Evolutionary conservation across 2,113 vertebrate genomes (phyloP).

Genomic region (Nesoenas mayeri): DNA sequence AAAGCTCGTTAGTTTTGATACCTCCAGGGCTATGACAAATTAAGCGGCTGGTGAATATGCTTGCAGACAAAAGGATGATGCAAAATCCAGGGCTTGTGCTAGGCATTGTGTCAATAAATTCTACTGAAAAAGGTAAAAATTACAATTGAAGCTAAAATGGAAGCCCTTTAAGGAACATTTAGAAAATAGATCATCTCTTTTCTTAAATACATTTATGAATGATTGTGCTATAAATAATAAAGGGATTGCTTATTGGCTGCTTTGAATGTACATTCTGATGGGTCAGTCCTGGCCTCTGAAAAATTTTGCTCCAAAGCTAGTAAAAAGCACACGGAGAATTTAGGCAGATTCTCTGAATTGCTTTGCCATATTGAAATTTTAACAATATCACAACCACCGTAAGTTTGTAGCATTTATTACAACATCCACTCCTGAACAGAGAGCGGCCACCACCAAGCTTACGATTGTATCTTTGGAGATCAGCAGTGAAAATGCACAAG

Average conservation of each 20-base stretch:
- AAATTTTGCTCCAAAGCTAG: background rate
- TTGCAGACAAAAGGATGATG: conserved; percentile 81
- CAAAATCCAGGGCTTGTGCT: conserved; percentile 71
- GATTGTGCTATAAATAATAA: conserved; percentile 55
- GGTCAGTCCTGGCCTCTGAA: conserved; percentile 23
- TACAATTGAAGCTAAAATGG: conserved; percentile 75
- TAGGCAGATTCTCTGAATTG: background rate
- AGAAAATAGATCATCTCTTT: conserved; percentile 72
- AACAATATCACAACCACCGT: background rate
- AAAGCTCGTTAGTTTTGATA: conserved; percentile 91
- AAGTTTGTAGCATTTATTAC: background rate
- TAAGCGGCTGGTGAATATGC: conserved; percentile 84
- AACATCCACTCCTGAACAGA: background rate
- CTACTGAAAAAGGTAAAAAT: conserved; percentile 77
- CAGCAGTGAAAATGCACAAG: background rate
- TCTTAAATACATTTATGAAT: conserved; percentile 65
- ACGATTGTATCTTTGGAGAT: background rate
- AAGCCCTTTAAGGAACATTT: conserved; percentile 75
- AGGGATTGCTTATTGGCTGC: conserved; percentile 15
- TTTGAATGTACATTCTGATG: background rate
- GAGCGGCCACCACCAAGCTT: background rate
- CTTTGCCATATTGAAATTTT: background rate
- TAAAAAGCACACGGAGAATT: background rate
- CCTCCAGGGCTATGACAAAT: conserved; percentile 89
- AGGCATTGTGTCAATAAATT: conserved; percentile 82